Percentiles rank a stretch among this genome's conserved stretches.
phyloP scores from a whole-genome alignment of 2,797 vertebrate genomes.

The Danio choprae region DNA sequence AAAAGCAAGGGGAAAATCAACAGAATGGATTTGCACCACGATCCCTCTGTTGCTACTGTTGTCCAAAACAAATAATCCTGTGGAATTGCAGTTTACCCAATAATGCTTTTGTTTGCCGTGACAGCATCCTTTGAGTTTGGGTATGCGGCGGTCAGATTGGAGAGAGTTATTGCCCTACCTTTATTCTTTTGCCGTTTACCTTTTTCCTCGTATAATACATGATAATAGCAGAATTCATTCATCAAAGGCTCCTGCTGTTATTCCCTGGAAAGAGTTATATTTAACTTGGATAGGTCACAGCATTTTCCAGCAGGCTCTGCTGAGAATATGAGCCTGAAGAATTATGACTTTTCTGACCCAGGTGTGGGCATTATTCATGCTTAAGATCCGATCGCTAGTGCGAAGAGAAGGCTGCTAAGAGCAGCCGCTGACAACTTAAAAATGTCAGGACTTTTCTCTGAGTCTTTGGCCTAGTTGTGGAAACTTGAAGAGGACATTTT shows the following conservation, averaged over 20 bases:
- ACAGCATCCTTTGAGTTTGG: background rate
- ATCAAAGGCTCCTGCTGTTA: slow-evolving; percentile 48
- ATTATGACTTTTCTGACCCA: slow-evolving; percentile 61
- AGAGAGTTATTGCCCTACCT: slow-evolving; percentile 29
- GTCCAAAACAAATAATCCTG: slow-evolving; percentile 34
- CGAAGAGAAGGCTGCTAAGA: slow-evolving; percentile 34
- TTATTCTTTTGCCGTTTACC: slow-evolving; percentile 26
- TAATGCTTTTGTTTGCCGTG: background rate
- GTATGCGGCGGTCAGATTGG: background rate
- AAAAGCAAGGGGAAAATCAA: slow-evolving; percentile 33
- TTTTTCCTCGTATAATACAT: slow-evolving; percentile 60
- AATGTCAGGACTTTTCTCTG: slow-evolving; percentile 50
- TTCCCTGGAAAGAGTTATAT: slow-evolving; percentile 63
- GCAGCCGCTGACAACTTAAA: slow-evolving; percentile 40
- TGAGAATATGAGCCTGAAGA: slow-evolving; percentile 56
- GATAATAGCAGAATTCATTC: slow-evolving; percentile 57
- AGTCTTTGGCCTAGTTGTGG: slow-evolving; percentile 62
- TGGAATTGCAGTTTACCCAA: slow-evolving; percentile 6
- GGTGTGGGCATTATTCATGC: slow-evolving; percentile 62
- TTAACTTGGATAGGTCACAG: slow-evolving; percentile 63
- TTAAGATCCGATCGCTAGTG: slow-evolving; percentile 46
- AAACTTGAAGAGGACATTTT: slow-evolving; percentile 57
- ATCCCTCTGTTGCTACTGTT: background rate
- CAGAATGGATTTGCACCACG: background rate
- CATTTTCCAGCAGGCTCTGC: slow-evolving; percentile 55